Evolutionary conservation across 2,888 invertebrate species (phyloP), one percentile per base, ranked within the genome.

Genomic region (Odontocerum albicorne): DNA sequence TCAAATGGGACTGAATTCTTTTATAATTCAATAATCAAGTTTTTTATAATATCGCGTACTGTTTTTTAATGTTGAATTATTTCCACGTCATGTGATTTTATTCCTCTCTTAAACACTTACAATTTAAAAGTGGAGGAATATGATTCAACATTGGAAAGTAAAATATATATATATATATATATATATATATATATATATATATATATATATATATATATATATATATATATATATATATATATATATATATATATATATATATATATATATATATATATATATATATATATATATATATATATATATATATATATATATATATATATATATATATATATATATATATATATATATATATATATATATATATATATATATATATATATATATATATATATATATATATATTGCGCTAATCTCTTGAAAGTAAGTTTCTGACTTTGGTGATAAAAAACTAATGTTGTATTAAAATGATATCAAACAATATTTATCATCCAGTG

Each of bases 161-260:
- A 35, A 10, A 35, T 35, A 35, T 35, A 35, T 35, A 35, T 35
- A 35, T 35, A 35, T 35, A 35, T 35, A 35, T 35, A 35, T 35
- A 35, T 35, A 35, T 35, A 35, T 35, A 35, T 35, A 35, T 35
- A 35, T 35, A 35, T 35, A 35, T 35, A 35, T 35, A 35, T 35
- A 35, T 35, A 35, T 35, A 35, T 35, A 35, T 35, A 35, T 35
- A 35, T 35, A 35, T 35, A 35, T 35, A 35, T 35, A 35, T 35
- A 35, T 35, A 35, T 35, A 35, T 35, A 35, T 35, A 35, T 35
- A 35, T 35, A 35, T 35, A 35, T 35, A 35, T 35, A 35, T 35
- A 35, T 35, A 35, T 35, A 35, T 35, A 35, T 35, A 35, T 35
- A 35, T 35, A 35, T 35, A 35, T 35, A 35, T 35, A 35, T 35